Conservation (phyloP, 2,888 invertebrate species). For the Molorchus minor region DNA sequence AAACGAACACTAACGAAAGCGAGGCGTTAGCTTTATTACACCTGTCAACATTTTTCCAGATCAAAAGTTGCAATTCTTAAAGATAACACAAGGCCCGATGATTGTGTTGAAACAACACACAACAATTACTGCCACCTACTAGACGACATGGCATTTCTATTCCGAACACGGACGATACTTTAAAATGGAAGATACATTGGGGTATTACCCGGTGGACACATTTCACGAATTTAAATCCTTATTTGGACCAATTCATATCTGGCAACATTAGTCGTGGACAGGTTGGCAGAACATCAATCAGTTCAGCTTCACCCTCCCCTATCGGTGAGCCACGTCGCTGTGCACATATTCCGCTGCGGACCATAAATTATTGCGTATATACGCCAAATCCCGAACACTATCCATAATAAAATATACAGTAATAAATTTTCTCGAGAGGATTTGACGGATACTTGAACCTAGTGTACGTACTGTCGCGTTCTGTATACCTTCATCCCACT, state of each 20-base stretch:
- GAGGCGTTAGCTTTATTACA: too few relatives aligned
- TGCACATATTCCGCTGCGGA: conserved; percentile 7
- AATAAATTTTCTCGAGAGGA: conserved; percentile 1
- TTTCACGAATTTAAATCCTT: conserved; percentile 9
- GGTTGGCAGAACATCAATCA: conserved; percentile 21
- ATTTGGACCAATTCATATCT: conserved; percentile 20
- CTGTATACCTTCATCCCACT: too few relatives aligned
- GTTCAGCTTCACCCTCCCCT: conserved; percentile 9
- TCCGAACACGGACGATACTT: background rate
- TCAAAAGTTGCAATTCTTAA: too few relatives aligned
- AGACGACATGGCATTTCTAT: conserved; percentile 3
- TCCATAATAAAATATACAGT: conserved; percentile 15
- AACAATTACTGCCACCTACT: too few relatives aligned
- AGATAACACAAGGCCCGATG: too few relatives aligned
- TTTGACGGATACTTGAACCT: background rate
- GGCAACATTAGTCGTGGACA: conserved; percentile 15
- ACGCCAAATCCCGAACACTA: conserved; percentile 11
- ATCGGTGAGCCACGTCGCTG: background rate
- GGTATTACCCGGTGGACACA: background rate
- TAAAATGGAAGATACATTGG: background rate
- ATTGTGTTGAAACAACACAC: too few relatives aligned
- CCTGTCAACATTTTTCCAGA: too few relatives aligned
- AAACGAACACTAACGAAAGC: too few relatives aligned
- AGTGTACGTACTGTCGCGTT: too few relatives aligned
- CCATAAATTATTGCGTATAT: conserved; percentile 18